A percentile compares a stretch with the other conserved stretches of the same genome.
phyloP scores from a whole-genome alignment of 2,888 invertebrate genomes.

The Panorpa germanica region DNA sequence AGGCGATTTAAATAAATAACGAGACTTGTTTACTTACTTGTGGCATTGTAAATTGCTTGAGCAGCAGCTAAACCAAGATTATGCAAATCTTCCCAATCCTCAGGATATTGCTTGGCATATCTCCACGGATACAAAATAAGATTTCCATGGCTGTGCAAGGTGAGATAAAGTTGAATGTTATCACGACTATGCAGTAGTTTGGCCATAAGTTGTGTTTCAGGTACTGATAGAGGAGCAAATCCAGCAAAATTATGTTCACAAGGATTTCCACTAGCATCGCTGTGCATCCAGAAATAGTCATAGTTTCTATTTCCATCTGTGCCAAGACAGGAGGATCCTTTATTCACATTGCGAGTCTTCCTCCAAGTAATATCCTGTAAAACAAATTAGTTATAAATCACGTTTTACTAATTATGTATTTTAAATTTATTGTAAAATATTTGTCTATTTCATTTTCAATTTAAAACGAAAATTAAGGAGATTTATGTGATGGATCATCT shows the following conservation, averaged over 20 bases:
- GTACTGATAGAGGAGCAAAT: slow-evolving; percentile 36
- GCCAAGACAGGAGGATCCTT: slow-evolving; percentile 25
- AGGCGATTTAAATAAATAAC: too few relatives aligned
- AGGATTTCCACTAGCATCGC: slow-evolving; percentile 17
- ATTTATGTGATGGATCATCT: too few relatives aligned
- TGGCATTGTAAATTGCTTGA: too few relatives aligned
- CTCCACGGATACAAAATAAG: slow-evolving; percentile 43
- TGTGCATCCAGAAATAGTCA: slow-evolving; percentile 42
- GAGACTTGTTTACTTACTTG: too few relatives aligned
- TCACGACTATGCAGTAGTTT: too few relatives aligned
- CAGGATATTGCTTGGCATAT: slow-evolving; percentile 25
- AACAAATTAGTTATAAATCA: too few relatives aligned
- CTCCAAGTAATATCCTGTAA: too few relatives aligned
- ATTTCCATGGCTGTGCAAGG: slow-evolving; percentile 52
- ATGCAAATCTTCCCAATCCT: slow-evolving; percentile 22
- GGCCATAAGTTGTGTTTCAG: slow-evolving; percentile 35
- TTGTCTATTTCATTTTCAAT: too few relatives aligned
- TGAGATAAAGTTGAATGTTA: slow-evolving; percentile 42
- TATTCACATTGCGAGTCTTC: slow-evolving; percentile 28
- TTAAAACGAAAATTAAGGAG: too few relatives aligned
- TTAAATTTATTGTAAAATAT: too few relatives aligned
- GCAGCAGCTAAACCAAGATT: too few relatives aligned
- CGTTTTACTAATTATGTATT: too few relatives aligned
- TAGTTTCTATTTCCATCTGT: slow-evolving; percentile 48
- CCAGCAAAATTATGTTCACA: slow-evolving; percentile 42